Evolutionary conservation across 2,888 invertebrate genomes (phyloP).

Genomic region (Sycophila texana): DNA sequence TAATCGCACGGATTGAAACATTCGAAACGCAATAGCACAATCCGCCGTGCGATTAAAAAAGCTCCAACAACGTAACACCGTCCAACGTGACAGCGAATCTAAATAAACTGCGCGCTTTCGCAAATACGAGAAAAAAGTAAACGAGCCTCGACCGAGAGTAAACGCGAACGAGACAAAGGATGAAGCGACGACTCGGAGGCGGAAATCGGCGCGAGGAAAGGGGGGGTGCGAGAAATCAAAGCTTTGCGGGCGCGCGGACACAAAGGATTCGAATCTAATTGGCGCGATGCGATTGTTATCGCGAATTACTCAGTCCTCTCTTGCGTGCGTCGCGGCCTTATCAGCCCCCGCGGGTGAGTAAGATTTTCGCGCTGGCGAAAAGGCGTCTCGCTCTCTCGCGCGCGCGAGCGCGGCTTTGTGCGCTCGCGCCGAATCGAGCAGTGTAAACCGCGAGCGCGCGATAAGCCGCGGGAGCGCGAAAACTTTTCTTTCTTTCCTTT

Average conservation of each 20-base stretch:
- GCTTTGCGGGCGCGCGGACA: slow-evolving; percentile 20
- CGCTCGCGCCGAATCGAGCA: slow-evolving; percentile 24
- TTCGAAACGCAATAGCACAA: too few species aligned
- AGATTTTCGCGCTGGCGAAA: slow-evolving; percentile 45
- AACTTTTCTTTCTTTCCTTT: slow-evolving; percentile 17
- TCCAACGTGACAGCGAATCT: too few species aligned
- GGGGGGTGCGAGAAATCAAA: slow-evolving; percentile 44
- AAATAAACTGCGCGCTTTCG: neutral
- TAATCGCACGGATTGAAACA: too few species aligned
- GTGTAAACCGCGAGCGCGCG: slow-evolving; percentile 35
- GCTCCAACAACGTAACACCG: neutral
- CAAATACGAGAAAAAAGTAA: slow-evolving; percentile 7
- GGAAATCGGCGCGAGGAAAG: slow-evolving; percentile 21
- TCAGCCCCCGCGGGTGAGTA: slow-evolving; percentile 46
- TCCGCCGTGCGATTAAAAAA: neutral
- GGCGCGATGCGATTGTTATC: slow-evolving; percentile 55
- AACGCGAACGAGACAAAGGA: slow-evolving; percentile 37
- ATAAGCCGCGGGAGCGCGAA: slow-evolving; percentile 35
- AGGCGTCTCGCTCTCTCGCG: neutral
- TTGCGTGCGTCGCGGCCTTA: slow-evolving; percentile 36
- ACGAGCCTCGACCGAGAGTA: slow-evolving; percentile 12
- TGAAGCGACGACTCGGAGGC: slow-evolving; percentile 23
- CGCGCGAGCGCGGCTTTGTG: slow-evolving; percentile 46
- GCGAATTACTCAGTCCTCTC: slow-evolving; percentile 42
- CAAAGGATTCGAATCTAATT: slow-evolving; percentile 56